Percentiles rank a stretch among this genome's conserved stretches.
phyloP scores from a whole-genome alignment of 2,113 vertebrate genomes.

The Aepyceros melampus region DNA sequence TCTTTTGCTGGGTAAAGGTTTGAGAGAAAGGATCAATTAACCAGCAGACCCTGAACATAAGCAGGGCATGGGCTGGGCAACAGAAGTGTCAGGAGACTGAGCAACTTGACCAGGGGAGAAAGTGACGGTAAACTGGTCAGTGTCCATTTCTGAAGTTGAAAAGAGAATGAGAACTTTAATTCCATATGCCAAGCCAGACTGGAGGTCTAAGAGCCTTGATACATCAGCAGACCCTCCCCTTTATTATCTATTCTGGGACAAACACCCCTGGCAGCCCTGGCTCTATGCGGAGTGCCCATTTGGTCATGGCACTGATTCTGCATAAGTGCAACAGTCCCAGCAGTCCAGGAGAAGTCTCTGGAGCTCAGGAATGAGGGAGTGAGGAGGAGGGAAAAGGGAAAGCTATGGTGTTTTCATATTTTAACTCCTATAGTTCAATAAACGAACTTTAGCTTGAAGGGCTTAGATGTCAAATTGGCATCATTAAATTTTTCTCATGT shows the following conservation, averaged over 20 bases:
- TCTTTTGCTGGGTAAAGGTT: background rate
- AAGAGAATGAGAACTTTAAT: background rate
- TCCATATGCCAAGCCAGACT: background rate
- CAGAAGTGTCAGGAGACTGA: background rate
- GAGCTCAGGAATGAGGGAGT: background rate
- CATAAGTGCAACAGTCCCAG: background rate
- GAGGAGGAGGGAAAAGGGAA: background rate
- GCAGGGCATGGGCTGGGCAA: background rate
- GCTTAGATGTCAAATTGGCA: background rate
- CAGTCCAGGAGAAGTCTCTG: background rate
- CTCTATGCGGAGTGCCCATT: accelerated
- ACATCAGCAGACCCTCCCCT: background rate
- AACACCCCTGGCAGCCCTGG: background rate
- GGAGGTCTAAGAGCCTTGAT: background rate
- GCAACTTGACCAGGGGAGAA: background rate
- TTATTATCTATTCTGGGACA: background rate
- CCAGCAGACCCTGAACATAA: background rate
- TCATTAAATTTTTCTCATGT: background rate
- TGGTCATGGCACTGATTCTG: background rate
- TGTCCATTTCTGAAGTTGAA: background rate
- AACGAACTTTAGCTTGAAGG: background rate
- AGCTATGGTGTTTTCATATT: background rate
- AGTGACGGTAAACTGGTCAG: background rate
- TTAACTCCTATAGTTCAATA: background rate
- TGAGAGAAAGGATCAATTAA: background rate